Percentiles rank a stretch among this genome's conserved stretches.
Evolutionary conservation across 1,140 invertebrate species (phyloP).

Genomic region (Hyposmocoma kahamanoa): DNA sequence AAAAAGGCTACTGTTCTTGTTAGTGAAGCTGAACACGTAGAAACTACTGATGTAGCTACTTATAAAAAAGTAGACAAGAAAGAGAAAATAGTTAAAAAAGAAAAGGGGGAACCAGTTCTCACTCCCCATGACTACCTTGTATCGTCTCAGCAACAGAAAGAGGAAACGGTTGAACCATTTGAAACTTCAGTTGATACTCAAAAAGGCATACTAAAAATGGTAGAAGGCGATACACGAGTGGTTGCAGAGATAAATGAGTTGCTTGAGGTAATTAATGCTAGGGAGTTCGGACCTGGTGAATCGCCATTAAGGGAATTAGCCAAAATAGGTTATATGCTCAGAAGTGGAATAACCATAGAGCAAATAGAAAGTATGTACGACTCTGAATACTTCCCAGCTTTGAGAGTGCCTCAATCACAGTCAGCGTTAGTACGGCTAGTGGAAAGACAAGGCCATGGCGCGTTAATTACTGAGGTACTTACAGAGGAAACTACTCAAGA

Average conservation of each 20-base stretch:
- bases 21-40: constrained; percentile 75
- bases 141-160: constrained; percentile 74
- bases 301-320: constrained; percentile 85
- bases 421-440: constrained; percentile 87
- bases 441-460: constrained; percentile 85
- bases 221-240: constrained; percentile 75
- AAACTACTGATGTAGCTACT: constrained; percentile 76
- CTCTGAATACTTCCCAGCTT: constrained; percentile 84
- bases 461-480: constrained; percentile 85
- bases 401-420: constrained; percentile 85
- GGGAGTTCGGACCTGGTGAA: constrained; percentile 86
- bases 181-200: constrained; percentile 75
- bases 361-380: constrained; percentile 86
- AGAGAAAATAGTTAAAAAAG: constrained; percentile 43
- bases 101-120: constrained; percentile 71
- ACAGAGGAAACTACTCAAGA: constrained; percentile 84
- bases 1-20: constrained; percentile 73
- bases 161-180: constrained; percentile 73
- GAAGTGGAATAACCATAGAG: constrained; percentile 82
- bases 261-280: constrained; percentile 81
- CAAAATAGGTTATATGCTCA: constrained; percentile 84
- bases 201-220: constrained; percentile 74
- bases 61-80: constrained; percentile 77
- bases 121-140: constrained; percentile 75
- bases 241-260: constrained; percentile 83